Conservation (phyloP, 2,113 vertebrate genomes). For the Siniperca knerii region DNA sequence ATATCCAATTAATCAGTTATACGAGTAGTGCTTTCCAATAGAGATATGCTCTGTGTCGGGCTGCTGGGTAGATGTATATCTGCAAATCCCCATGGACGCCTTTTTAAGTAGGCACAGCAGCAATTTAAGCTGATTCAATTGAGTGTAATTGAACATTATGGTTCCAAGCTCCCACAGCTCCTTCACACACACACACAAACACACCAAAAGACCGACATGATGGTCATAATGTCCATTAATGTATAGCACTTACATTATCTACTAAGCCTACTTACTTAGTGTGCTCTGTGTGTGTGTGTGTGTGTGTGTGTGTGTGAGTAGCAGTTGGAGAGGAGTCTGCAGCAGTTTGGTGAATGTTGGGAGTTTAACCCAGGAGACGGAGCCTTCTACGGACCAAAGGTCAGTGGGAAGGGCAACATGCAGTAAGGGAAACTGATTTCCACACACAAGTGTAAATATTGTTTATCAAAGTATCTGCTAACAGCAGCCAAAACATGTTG, state of each 20-base stretch:
- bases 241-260: constrained; percentile 1
- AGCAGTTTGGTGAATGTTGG: constrained; percentile 89
- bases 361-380: constrained; percentile 91
- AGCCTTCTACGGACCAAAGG: constrained; percentile 96
- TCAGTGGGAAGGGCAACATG: constrained; percentile 61
- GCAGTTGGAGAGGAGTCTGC: constrained; percentile 89
- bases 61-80: constrained; percentile 47
- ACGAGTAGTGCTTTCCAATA: constrained; percentile 23
- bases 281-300: not conserved
- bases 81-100: constrained; percentile 14
- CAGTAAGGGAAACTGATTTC: not conserved
- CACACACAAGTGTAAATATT: not conserved
- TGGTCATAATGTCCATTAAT: constrained; percentile 34
- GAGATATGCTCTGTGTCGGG: not conserved
- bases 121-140: constrained; percentile 54
- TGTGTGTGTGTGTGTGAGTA: constrained; percentile 70
- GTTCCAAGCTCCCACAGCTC: constrained; percentile 25
- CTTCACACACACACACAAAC: constrained; percentile 1
- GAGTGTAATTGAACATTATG: constrained; percentile 55
- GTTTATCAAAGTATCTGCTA: not conserved
- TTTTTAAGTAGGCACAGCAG: constrained; percentile 44
- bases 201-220: not conserved
- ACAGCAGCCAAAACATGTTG: not conserved
- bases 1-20: constrained; percentile 27
- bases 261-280: not conserved